Evolutionary conservation across 2,888 invertebrate genomes (phyloP), one percentile per base, ranked within the genome.

Genomic region (Cheilosia grossa): DNA sequence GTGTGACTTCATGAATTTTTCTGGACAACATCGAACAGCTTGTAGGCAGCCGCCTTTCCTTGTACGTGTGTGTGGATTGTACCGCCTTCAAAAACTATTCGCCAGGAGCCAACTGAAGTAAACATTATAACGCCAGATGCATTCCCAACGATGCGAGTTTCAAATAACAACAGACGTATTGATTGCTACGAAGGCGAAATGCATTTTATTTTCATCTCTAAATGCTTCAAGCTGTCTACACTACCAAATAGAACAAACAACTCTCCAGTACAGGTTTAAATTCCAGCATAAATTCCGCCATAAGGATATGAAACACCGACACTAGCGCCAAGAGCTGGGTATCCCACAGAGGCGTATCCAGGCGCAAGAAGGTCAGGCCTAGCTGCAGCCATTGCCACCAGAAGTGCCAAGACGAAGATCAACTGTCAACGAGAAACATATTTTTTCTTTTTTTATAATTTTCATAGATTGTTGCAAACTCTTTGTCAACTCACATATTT

Each of bases 261-360:
- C 49, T 17, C 9, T 21, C 19, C 33, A 17, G 19, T 42, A 19
- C 21, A 15, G 49, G n/a, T 6, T 61, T 33, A 73, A 53, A 64
- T 21, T 7, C 64, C 64, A 15, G 58, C 33, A 53, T 59, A 59
- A 6, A 73, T 2, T 30, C 77, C 64, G 0, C 78, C 73, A 27
- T 59, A 59, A 7, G 79, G 73, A 44, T 66, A 66, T 15, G 66
- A 58, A 2, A 80, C 56, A 47, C 73, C 73, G 27, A 73, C 44
- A 2, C 73, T 51, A 5, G 66, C 58, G 4, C 58, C 72, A 10
- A 78, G 7, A 15, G 59, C 40, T 53, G 80, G 51, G 24, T 67
- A 73, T 66, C 59, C 59, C 5, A 73, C 4, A 0, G 64, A 7
- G 19, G 58, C 40, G 58, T 66, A 69, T 27, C 61, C 61, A 21